phyloP scores from a whole-genome alignment of 2,797 vertebrate genomes.

The Melanotaenia pygmaea region DNA sequence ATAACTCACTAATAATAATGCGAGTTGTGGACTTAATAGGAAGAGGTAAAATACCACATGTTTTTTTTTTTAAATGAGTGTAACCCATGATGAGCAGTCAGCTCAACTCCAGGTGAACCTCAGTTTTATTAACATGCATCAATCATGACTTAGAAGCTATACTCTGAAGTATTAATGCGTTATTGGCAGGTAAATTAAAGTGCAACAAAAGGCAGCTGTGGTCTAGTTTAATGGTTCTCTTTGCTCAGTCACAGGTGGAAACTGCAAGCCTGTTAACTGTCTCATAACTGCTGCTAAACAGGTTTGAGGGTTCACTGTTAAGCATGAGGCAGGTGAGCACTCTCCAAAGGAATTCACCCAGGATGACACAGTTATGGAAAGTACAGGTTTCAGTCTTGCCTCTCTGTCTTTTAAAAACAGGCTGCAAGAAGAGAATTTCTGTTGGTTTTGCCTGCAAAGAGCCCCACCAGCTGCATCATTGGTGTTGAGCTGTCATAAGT shows the following conservation, averaged over 20 bases:
- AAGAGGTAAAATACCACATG: neutral
- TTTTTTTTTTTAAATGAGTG: constrained; percentile 30
- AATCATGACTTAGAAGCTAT: constrained; percentile 36
- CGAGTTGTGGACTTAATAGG: neutral
- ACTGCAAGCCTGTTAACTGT: constrained; percentile 20
- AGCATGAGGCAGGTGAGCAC: constrained; percentile 17
- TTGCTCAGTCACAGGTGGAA: constrained; percentile 20
- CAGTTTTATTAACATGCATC: constrained; percentile 50
- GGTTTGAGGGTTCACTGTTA: constrained; percentile 66
- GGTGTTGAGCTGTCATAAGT: constrained; percentile 4
- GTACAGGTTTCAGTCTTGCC: constrained; percentile 41
- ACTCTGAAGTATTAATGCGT: constrained; percentile 41
- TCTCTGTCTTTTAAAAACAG: constrained; percentile 9
- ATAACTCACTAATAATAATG: neutral
- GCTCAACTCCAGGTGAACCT: constrained; percentile 37
- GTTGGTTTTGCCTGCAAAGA: constrained; percentile 19
- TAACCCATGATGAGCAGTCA: constrained; percentile 48
- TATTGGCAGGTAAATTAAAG: neutral
- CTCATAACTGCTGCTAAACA: constrained; percentile 69
- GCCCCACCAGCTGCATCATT: constrained; percentile 31
- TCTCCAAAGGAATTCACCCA: constrained; percentile 60
- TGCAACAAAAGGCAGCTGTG: constrained; percentile 3
- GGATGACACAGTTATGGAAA: constrained; percentile 51
- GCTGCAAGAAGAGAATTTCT: constrained; percentile 13
- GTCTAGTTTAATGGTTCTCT: constrained; percentile 10